Conservation (phyloP, 2,113 vertebrate species). For the Epinephelus cyanopodus region DNA sequence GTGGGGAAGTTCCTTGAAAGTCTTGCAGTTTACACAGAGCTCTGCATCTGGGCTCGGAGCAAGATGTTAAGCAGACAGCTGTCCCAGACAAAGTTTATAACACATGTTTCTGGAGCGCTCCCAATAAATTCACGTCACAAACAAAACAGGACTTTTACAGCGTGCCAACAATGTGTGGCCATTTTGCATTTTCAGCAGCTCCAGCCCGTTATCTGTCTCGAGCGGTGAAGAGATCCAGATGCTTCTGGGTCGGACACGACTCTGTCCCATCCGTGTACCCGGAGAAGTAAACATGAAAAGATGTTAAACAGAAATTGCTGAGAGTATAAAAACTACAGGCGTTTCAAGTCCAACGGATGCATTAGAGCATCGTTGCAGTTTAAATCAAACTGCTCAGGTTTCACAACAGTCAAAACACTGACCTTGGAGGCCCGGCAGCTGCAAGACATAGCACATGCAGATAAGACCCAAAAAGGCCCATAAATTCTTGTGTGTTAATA, state of each 20-base stretch:
- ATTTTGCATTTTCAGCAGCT: conserved; percentile 43
- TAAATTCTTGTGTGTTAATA: conserved; percentile 51
- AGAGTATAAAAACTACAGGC: conserved; percentile 39
- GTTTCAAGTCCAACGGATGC: conserved; percentile 45
- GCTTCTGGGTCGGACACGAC: conserved; percentile 38
- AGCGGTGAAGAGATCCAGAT: conserved; percentile 71
- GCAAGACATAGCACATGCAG: conserved; percentile 57
- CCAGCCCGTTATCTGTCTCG: conserved; percentile 28
- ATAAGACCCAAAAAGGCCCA: conserved; percentile 57
- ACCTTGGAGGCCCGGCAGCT: conserved; percentile 66
- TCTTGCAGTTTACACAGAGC: conserved; percentile 59
- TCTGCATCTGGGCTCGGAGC: conserved; percentile 9
- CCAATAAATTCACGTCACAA: conserved; percentile 61
- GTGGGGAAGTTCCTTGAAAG: conserved; percentile 32
- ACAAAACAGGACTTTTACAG: conserved; percentile 50
- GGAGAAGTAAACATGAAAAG: conserved; percentile 66
- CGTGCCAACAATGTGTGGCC: conserved; percentile 39
- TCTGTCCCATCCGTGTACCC: conserved; percentile 50
- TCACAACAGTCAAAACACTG: conserved; percentile 73
- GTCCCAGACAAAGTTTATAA: conserved; percentile 59
- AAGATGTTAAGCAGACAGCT: conserved; percentile 64
- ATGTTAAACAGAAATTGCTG: conserved; percentile 63
- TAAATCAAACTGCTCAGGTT: conserved; percentile 71
- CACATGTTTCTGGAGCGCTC: conserved; percentile 53
- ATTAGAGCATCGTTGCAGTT: conserved; percentile 49